Percentiles rank a stretch among this genome's conserved stretches.
Evolutionary conservation across 2,797 vertebrate genomes (phyloP).

Genomic region (Tokudaia tokunoshimensis): DNA sequence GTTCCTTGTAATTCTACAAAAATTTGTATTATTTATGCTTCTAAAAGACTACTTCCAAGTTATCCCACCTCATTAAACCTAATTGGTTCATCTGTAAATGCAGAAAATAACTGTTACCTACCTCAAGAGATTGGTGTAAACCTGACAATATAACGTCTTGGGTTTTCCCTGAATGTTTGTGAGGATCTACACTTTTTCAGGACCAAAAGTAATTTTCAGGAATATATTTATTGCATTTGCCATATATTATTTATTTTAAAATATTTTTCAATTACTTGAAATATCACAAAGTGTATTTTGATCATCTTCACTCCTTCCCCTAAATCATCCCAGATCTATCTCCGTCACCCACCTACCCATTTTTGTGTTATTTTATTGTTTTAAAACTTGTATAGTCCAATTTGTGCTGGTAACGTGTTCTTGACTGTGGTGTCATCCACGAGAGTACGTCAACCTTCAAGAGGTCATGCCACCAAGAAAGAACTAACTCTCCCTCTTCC

Average conservation of each 20-base stretch:
- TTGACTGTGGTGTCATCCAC: too few relatives aligned
- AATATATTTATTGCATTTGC: neutral
- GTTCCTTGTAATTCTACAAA: neutral
- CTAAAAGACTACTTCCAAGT: neutral
- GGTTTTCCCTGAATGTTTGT: neutral
- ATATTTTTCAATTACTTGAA: neutral
- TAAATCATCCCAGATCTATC: neutral
- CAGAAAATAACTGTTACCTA: neutral
- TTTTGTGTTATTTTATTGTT: neutral
- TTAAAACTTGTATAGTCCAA: neutral
- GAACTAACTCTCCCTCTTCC: neutral
- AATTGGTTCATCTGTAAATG: conserved; percentile 6
- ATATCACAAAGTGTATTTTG: neutral
- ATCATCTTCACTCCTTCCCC: neutral
- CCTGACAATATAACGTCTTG: neutral
- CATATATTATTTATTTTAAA: neutral
- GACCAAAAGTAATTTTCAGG: conserved; percentile 1
- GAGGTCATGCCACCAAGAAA: neutral
- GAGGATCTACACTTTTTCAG: conserved; percentile 5
- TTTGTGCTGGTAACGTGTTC: neutral
- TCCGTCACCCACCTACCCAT: neutral
- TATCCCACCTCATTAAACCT: neutral
- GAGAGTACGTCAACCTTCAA: neutral
- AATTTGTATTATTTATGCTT: neutral
- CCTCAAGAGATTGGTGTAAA: neutral